Percentiles rank a stretch among this genome's conserved stretches.
Conservation (phyloP, 2,797 vertebrate genomes). For the Paguma larvata region DNA sequence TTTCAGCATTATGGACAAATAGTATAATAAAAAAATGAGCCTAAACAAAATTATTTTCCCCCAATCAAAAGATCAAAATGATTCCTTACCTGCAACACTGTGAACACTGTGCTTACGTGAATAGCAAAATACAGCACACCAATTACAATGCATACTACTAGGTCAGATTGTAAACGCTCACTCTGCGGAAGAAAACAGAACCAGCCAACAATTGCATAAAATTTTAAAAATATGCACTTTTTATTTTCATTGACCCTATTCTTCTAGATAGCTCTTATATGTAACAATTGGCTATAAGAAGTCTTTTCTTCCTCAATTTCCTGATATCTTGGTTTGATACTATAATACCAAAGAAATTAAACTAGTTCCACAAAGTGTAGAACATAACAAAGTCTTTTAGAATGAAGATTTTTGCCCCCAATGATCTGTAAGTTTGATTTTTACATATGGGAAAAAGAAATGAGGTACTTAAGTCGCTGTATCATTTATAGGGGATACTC, state of each 20-base stretch:
- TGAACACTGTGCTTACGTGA: slow-evolving; percentile 99
- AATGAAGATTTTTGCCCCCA: background rate
- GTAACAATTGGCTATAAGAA: slow-evolving; percentile 27
- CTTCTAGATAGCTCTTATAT: slow-evolving; percentile 21
- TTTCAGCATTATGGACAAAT: background rate
- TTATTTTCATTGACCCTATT: background rate
- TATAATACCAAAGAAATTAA: slow-evolving; percentile 29
- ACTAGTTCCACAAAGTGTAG: background rate
- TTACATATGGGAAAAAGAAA: background rate
- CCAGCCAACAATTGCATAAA: background rate
- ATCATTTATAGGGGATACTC: background rate
- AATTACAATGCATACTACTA: slow-evolving; percentile 97
- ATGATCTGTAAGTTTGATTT: background rate
- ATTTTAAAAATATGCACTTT: background rate
- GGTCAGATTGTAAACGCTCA: slow-evolving; percentile 97
- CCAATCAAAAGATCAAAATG: slow-evolving; percentile 25
- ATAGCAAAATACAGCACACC: slow-evolving; percentile 99
- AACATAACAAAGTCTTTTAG: slow-evolving; percentile 25
- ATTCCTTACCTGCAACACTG: slow-evolving; percentile 95
- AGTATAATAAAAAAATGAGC: background rate
- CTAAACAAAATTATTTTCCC: background rate
- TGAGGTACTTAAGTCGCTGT: background rate
- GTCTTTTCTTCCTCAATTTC: slow-evolving; percentile 40
- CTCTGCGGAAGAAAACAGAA: slow-evolving; percentile 90
- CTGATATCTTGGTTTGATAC: background rate